These are phyloP conservation scores for Philopedon plagiatum DNA, from an alignment of 2,888 invertebrate genomes.

Conservation along the genomic window DNA sequence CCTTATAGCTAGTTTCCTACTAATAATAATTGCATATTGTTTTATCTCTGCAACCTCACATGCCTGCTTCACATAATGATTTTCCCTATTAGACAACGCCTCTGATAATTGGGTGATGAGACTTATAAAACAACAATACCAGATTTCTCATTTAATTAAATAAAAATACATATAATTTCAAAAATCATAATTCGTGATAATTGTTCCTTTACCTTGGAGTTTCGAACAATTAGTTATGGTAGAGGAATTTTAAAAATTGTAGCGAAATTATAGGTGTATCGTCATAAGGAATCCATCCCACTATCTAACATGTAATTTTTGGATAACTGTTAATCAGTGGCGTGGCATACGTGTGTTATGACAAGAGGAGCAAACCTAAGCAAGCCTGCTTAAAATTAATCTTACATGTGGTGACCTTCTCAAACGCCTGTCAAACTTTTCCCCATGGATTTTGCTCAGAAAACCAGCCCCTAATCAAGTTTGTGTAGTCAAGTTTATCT, in stretches of 20 bases:
- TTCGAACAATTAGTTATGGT: slow-evolving; percentile 53
- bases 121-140: slow-evolving; percentile 42
- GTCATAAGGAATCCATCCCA: slow-evolving; percentile 20
- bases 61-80: slow-evolving; percentile 29
- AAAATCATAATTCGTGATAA: slow-evolving; percentile 52
- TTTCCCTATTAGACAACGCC: slow-evolving; percentile 44
- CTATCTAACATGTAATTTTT: slow-evolving; percentile 38
- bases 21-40: slow-evolving; percentile 14
- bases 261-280: slow-evolving; percentile 39
- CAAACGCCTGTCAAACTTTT: no score
- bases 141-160: slow-evolving; percentile 50
- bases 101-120: slow-evolving; percentile 47
- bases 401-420: no score
- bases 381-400: no score
- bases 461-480: no score
- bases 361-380: no score
- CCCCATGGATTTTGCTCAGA: no score
- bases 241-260: slow-evolving; percentile 50
- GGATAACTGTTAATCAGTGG: slow-evolving; percentile 42
- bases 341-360: no score
- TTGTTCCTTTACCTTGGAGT: slow-evolving; percentile 52
- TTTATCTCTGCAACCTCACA: slow-evolving; percentile 25
- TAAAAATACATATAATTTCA: slow-evolving; percentile 48
- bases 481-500: no score
- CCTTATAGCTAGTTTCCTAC: neutral